Evolutionary conservation across 2,113 vertebrate species (phyloP), one percentile per base, ranked within the genome.

Genomic region (Cebus imitator): DNA sequence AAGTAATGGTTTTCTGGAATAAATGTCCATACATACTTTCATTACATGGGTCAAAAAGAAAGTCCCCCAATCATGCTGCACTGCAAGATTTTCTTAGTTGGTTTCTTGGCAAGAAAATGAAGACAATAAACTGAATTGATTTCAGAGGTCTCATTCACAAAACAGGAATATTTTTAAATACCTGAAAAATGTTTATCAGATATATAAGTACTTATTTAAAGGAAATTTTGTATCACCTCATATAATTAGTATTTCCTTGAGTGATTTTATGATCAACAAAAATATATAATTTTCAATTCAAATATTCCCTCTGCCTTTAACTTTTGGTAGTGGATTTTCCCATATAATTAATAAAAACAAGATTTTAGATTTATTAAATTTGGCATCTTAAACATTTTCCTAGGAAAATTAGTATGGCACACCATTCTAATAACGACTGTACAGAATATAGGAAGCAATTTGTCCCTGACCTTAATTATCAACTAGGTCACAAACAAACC

Each of bases 331-430:
- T 61, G 72, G 21, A 3, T 80, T 94, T 87, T 50, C 35, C 52
- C 52, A 91, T 55, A 88, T 50, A 85, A 81, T 48, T 87, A 84
- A 88, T 85, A 13, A 94, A 96, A 91, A 61, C 91, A 16, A 12
- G 10, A 95, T 91, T 96, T 95, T 30, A 37, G 13, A 86, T 85
- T 85, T 95, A 80, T 94, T 90, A 90, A 30, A 82, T 84, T 83
- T 87, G 61, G 7, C 48, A 50, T n/a, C 76, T n/a, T 35, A 14
- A 92, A 85, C 5, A 45, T 66, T 85, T 91, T 75, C 68, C 68
- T 95, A 75, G 16, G 64, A 91, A 90, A 93, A 72, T 81, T 45
- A 75, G 45, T 35, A 87, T 93, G 20, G 6, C 20, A 55, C 84
- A 10, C 13, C 48, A 91, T 58, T 76, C 21, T 58, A 91, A 64